A percentile compares a stretch with the other conserved stretches of the same genome.
Conservation (phyloP, 2,888 invertebrate genomes). For the Heliconius charithonia region DNA sequence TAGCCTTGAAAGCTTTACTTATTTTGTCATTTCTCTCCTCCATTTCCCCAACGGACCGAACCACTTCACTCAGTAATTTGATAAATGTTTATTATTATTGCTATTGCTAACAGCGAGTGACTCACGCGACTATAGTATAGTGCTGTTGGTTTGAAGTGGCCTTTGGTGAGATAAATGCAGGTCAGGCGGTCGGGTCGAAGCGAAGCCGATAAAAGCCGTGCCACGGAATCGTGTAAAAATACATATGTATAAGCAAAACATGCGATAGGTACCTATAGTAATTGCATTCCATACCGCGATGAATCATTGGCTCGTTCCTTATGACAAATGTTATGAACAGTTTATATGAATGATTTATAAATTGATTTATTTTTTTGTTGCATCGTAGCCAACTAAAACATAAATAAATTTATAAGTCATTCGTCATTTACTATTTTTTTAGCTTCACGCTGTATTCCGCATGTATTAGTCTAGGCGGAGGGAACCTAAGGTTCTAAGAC, state of each 20-base stretch:
- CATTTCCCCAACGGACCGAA: constrained; percentile 59
- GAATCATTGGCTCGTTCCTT: constrained; percentile 40
- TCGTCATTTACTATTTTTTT: background rate
- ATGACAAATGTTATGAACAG: constrained; percentile 42
- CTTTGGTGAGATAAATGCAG: constrained; percentile 51
- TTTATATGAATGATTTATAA: constrained; percentile 27
- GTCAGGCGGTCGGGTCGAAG: constrained; percentile 52
- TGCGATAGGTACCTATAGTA: constrained; percentile 17
- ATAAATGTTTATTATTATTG: constrained; percentile 79
- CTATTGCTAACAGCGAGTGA: constrained; percentile 70
- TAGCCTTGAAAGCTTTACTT: constrained; percentile 80
- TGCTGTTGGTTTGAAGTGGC: constrained; percentile 47
- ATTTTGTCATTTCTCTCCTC: constrained; percentile 73
- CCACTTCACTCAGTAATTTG: constrained; percentile 60
- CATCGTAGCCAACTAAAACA: background rate
- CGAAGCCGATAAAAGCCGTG: constrained; percentile 48
- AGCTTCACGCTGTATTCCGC: no score
- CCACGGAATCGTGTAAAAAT: constrained; percentile 44
- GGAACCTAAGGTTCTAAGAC: no score
- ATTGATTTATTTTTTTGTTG: constrained; percentile 12
- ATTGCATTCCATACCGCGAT: constrained; percentile 30
- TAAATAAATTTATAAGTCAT: no score
- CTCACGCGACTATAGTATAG: constrained; percentile 55
- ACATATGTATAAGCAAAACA: constrained; percentile 35
- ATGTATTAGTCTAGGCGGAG: no score